Conservation (phyloP, 2,797 vertebrate genomes). For the Aldrovandia affinis region DNA sequence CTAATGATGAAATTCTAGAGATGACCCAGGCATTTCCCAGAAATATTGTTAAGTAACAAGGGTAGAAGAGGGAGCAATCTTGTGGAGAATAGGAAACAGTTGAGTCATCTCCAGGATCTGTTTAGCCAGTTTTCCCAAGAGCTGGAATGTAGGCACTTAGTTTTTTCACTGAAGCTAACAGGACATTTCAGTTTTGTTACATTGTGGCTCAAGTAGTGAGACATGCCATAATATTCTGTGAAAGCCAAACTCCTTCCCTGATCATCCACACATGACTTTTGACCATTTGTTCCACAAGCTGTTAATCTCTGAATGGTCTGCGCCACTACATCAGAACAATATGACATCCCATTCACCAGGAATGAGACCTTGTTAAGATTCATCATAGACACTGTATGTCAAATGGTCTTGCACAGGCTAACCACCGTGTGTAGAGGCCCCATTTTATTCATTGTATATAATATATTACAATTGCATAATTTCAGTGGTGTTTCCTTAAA, state of each 20-base stretch:
- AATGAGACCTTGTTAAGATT: too few relatives aligned
- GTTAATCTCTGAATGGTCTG: neutral
- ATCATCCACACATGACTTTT: neutral
- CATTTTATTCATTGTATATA: neutral
- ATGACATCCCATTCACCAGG: neutral
- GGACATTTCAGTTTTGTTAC: neutral
- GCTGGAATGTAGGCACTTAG: neutral
- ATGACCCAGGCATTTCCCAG: neutral
- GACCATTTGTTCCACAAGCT: conserved; percentile 6
- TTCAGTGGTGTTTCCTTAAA: neutral
- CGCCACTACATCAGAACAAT: neutral
- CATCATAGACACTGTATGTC: too few relatives aligned
- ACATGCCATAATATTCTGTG: neutral
- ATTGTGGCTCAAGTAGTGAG: neutral
- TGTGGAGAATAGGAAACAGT: conserved; percentile 16
- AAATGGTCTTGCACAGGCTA: neutral
- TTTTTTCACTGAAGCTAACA: neutral
- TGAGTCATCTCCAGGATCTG: neutral
- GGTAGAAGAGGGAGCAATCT: conserved; percentile 10
- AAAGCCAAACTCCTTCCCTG: neutral
- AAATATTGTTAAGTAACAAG: neutral
- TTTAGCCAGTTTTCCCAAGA: neutral
- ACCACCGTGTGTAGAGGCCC: neutral
- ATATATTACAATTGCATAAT: neutral
- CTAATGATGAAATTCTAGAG: neutral